Conservation (phyloP, 2,113 vertebrate genomes). For the Gopherus flavomarginatus region DNA sequence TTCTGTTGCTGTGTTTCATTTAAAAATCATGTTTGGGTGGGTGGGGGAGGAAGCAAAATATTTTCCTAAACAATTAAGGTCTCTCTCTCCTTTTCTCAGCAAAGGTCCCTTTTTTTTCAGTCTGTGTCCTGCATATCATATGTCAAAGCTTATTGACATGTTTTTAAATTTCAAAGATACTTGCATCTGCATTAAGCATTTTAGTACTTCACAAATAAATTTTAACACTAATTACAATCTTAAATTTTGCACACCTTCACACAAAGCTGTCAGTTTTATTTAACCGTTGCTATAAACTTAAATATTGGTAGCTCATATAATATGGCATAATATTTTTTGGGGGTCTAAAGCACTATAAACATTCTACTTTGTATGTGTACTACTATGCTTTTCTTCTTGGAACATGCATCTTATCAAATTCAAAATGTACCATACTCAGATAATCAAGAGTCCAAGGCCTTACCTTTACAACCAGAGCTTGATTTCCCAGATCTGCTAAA, state of each 20-base stretch:
- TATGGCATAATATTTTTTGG: not conserved
- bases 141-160: not conserved
- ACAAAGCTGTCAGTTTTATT: not conserved
- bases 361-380: not conserved
- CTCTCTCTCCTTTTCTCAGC: not conserved
- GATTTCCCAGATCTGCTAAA: constrained; percentile 48
- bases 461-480: constrained; percentile 74
- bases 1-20: not conserved
- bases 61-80: not conserved
- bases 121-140: not conserved
- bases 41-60: not conserved
- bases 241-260: not conserved
- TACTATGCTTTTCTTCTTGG: not conserved
- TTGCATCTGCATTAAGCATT: not conserved
- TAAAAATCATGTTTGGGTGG: not conserved
- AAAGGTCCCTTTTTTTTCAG: not conserved
- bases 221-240: not conserved
- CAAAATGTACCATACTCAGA: not conserved
- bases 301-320: not conserved
- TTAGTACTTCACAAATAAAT: not conserved
- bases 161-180: not conserved
- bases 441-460: constrained; percentile 51
- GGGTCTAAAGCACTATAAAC: not conserved
- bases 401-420: not conserved
- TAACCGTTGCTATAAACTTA: not conserved